Conservation (phyloP, 2,888 invertebrate genomes). For the Elmis aenea region DNA sequence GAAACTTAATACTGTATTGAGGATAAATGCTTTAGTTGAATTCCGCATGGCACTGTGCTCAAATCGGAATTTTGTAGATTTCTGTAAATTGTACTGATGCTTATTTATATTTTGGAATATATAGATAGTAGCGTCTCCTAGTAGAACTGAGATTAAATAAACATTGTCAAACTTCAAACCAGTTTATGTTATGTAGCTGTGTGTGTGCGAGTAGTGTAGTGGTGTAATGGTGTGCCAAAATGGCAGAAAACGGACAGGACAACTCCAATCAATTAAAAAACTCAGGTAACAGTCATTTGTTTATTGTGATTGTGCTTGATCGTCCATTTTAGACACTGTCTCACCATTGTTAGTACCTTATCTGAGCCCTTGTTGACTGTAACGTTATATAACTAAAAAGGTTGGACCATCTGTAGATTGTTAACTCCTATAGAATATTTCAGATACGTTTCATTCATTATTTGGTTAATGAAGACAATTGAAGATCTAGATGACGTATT, state of each 20-base stretch:
- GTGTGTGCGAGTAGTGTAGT: constrained; percentile 36
- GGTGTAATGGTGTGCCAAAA: constrained; percentile 43
- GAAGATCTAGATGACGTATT: too few species aligned
- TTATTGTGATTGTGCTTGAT: constrained; percentile 9
- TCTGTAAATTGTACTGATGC: too few species aligned
- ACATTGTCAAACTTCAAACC: constrained; percentile 5
- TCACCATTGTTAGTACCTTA: constrained; percentile 6
- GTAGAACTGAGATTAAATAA: neutral
- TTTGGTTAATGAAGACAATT: constrained; percentile 1
- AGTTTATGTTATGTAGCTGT: constrained; percentile 34
- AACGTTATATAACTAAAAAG: constrained; percentile 44
- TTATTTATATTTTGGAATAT: too few species aligned
- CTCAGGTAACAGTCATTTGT: constrained; percentile 36
- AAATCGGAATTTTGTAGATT: too few species aligned
- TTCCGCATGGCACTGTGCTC: too few species aligned
- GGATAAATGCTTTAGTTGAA: too few species aligned
- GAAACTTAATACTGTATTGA: too few species aligned
- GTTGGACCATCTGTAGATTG: constrained; percentile 44
- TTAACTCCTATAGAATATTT: constrained; percentile 21
- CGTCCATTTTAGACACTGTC: constrained; percentile 5
- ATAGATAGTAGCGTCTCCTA: neutral
- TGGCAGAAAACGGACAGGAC: constrained; percentile 48
- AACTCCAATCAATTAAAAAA: constrained; percentile 43
- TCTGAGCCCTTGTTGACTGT: constrained; percentile 23
- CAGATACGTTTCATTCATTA: constrained; percentile 11